Evolutionary conservation across 2,888 invertebrate species (phyloP), one percentile per base, ranked within the genome.

Genomic region (Eristalis intricaria): DNA sequence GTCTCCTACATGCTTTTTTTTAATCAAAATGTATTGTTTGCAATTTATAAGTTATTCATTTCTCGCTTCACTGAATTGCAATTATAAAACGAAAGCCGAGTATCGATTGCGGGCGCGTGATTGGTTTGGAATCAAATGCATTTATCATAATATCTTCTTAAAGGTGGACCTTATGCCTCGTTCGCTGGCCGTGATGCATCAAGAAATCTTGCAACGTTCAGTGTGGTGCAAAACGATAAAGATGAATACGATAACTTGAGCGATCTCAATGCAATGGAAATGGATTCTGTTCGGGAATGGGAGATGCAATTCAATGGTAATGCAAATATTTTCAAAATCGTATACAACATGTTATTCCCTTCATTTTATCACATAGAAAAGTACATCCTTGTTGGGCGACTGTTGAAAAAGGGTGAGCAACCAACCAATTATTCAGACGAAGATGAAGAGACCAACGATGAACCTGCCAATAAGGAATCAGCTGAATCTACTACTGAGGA

Each of bases 171-270:
- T 38, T 99, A 99, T 94, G 96, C 97, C 78, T 96, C 97, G 26
- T 99, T 99, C 93, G 99, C 97, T 89, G 99, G 99, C 7, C 95
- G 96, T 90, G 99, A 99, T 95, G 99, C 99, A 66, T 98, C 99
- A 5, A 95, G 99, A 92, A 98, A 98, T 56, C 94, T 99, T 74
- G 99, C 98, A 58, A 99, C 98, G 88, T 99, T 99, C 93, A 96
- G 96, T 50, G 96, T 99, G 66, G 95, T 96, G 70, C 95, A 95
- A 70, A 95, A 96, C 88, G 95, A 96, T 73, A 96, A 96, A 90
- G 96, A 96, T 87, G 97, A 97, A 90, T 98, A 98, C 94, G 99
- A 99, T 94, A 99, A 99, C 93, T 95, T 99, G 76, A 97, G 97
- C 93, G 99, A 99, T 93, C 95, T 99, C 77, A 97, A 96, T 91